Evolutionary conservation across 2,888 invertebrate species (phyloP).

Genomic region (Cryptus armator): DNA sequence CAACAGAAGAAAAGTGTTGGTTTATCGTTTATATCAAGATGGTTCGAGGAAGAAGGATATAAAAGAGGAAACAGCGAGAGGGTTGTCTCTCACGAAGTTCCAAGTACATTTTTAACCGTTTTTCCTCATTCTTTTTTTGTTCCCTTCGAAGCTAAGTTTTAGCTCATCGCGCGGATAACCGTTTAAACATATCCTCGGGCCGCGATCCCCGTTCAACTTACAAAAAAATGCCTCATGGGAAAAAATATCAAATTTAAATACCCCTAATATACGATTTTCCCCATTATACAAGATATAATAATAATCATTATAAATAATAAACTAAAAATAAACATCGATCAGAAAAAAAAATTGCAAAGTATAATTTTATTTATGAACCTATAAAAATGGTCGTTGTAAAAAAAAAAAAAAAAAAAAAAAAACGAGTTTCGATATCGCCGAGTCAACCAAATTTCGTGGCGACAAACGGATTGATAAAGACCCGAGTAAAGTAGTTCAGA

Average conservation of each 20-base stretch:
- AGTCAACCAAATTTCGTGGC: background rate
- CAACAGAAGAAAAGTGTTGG: constrained; percentile 68
- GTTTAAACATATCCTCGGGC: constrained; percentile 8
- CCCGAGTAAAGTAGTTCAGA: constrained; percentile 62
- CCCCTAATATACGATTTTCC: background rate
- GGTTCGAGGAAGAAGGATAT: constrained; percentile 34
- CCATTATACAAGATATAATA: background rate
- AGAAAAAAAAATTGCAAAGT: background rate
- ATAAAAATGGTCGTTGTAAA: too few relatives aligned
- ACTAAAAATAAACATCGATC: too few relatives aligned
- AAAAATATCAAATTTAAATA: background rate
- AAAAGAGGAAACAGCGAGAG: constrained; percentile 7
- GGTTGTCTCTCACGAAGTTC: constrained; percentile 65
- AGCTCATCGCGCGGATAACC: constrained; percentile 51
- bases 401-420: background rate
- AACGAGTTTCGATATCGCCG: background rate
- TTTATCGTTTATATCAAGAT: constrained; percentile 74
- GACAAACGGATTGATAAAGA: background rate
- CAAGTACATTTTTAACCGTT: constrained; percentile 67
- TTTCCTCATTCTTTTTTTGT: constrained; percentile 41
- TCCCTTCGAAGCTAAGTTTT: constrained; percentile 26
- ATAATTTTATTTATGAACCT: background rate
- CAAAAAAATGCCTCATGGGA: background rate
- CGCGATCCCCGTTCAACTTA: background rate
- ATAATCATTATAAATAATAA: background rate